phyloP scores from a whole-genome alignment of 2,888 invertebrate species.

The Cheilosia pagana region DNA sequence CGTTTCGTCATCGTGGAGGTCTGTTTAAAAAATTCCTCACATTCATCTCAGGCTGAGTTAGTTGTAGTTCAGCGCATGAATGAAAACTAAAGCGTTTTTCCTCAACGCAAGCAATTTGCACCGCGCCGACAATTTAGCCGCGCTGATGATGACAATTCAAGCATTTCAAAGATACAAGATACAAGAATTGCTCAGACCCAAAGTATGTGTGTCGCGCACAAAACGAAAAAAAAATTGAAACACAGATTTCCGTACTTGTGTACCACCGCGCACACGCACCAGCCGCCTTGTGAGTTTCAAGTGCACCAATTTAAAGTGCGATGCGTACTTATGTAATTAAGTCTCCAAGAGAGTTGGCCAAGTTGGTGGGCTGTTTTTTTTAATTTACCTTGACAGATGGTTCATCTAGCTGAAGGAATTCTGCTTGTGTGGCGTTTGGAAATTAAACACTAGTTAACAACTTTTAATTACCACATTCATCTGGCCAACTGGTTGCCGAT shows the following conservation, averaged over 20 bases:
- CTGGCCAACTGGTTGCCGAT: constrained; percentile 28
- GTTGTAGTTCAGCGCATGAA: constrained; percentile 62
- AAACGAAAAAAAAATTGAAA: neutral
- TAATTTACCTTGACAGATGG: constrained; percentile 7
- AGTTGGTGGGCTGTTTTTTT: constrained; percentile 39
- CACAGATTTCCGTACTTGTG: constrained; percentile 35
- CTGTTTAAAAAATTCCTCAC: constrained; percentile 66
- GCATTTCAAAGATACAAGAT: constrained; percentile 72
- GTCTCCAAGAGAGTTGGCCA: constrained; percentile 31
- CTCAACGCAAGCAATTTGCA: constrained; percentile 2
- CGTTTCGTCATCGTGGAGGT: constrained; percentile 58
- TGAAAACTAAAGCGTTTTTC: constrained; percentile 66
- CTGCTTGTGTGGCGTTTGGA: constrained; percentile 59
- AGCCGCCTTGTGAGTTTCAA: constrained; percentile 43
- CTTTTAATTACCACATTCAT: constrained; percentile 51
- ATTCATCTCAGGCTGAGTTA: constrained; percentile 49
- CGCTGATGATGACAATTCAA: constrained; percentile 60
- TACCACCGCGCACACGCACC: neutral
- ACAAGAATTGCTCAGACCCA: constrained; percentile 68
- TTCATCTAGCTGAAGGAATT: constrained; percentile 50
- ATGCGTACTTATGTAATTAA: constrained; percentile 73
- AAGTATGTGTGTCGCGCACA: constrained; percentile 31
- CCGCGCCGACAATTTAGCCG: constrained; percentile 52
- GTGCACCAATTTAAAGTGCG: constrained; percentile 69
- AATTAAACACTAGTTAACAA: constrained; percentile 58